Percentiles rank a stretch among this genome's conserved stretches.
These are phyloP conservation scores for Pseudococcus viburni DNA, from an alignment of 2,888 invertebrate genomes.

Conservation along the genomic window DNA sequence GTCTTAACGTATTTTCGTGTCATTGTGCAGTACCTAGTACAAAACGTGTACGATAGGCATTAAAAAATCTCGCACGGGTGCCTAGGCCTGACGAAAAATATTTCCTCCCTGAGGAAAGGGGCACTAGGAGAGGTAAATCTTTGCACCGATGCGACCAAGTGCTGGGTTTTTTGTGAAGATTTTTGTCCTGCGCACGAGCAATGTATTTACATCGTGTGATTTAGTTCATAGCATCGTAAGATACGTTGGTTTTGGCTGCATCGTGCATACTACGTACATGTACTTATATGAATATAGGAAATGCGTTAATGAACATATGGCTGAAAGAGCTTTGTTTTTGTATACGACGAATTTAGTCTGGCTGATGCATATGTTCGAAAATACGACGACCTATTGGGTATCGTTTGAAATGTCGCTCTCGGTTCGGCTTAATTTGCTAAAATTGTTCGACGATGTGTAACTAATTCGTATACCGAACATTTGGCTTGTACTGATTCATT, in stretches of 20 bases:
- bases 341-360: neutral
- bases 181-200: neutral
- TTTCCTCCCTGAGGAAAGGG: neutral
- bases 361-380: conserved; percentile 24
- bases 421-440: conserved; percentile 26
- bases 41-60: neutral
- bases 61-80: neutral
- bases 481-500: conserved; percentile 15
- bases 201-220: neutral
- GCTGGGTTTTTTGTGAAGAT: neutral
- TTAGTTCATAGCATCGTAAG: neutral
- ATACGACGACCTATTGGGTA: neutral
- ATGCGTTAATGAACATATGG: conserved; percentile 53
- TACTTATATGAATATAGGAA: neutral
- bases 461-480: conserved; percentile 30
- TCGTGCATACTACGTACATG: too few species aligned
- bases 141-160: neutral
- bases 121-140: neutral
- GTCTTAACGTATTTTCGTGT: conserved; percentile 46
- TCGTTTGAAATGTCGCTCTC: conserved; percentile 21
- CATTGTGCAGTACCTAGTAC: neutral
- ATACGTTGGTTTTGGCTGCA: conserved; percentile 9
- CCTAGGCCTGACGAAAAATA: neutral
- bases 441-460: conserved; percentile 33
- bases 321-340: conserved; percentile 36